Evolutionary conservation across 2,888 invertebrate genomes (phyloP), one percentile per base, ranked within the genome.

Genomic region (Hetaerina titia): DNA sequence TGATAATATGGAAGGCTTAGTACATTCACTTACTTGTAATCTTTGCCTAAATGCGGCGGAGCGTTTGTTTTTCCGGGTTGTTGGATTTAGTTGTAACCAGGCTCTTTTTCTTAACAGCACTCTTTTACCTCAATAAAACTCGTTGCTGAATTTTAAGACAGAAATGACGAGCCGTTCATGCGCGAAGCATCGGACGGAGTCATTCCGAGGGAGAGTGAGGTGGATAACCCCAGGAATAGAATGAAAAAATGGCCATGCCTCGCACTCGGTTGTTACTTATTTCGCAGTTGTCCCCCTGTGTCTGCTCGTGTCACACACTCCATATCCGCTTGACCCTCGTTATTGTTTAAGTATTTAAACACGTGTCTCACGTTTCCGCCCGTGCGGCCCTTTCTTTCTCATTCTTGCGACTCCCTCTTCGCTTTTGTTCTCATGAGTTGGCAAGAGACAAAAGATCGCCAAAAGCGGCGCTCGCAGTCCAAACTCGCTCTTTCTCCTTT

Each of bases 281-380:
- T 31, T 69, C 69, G 69, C n/a, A 69, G 69, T 69, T n/a, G 22
- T n/a, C 69, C 9, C 60, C 60, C 17, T 60, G 13, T 60, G 4
- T n/a, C 69, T n/a, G 22, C n/a, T 69, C 69, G 69, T 22, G 69
- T 69, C 69, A 22, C 69, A 69, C 69, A 7, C 22, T 69, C 69
- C 69, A 22, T n/a, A n/a, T 69, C 69, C 22, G 69, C 69, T 81
- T 81, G 25, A 81, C 81, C 81, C 81, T n/a, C 81, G 11, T 31
- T 31, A 81, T 81, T 81, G 81, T 31, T n/a, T 81, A 81, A 81
- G 81, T 81, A 81, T 81, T 81, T 81, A 81, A 81, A 81, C 25
- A 81, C 81, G 81, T 81, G 81, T 81, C 81, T 81, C 81, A 13
- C 74, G n/a, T 74, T 25, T 25, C n/a, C 45, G 45, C 45, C 45